Evolutionary conservation across 2,113 vertebrate genomes (phyloP), one percentile per base, ranked within the genome.

Genomic region (Camelus dromedarius): DNA sequence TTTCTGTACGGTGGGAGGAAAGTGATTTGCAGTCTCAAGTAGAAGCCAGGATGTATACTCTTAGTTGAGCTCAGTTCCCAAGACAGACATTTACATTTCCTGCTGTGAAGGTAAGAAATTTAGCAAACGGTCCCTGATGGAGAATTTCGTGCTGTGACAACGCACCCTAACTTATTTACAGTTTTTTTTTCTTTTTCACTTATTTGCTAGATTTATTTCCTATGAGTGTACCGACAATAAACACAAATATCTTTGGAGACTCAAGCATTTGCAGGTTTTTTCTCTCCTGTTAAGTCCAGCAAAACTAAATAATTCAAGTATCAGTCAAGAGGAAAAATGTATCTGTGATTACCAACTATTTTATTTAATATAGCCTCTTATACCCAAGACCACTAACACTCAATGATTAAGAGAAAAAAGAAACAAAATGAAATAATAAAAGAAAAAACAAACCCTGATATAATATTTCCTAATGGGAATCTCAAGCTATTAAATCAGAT

Each of bases 381-480:
- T 2, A 66, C 9, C 24, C 32, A 38, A 83, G 75, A 42, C 9
- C 38, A 35, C 64, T 77, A 56, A 4, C 52, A 66, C 20, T 89
- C 9, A 84, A 38, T 46, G 16, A 67, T 72, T 50, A 91, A 87
- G 42, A 87, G 14, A 32, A 81, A 87, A 95, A 54, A 30, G 1
- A 72, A 56, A 76, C 11, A 85, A 91, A 84, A 70, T 50, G 56
- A 76, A 93, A 46, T 46, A 13, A 8, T 50, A 85, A 76, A 73
- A 82, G 2, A 58, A 82, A 66, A 46, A 94, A 19, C 84, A 69
- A 35, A 35, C 66, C 0, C 0, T 52, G 5, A 5, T 20, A 38
- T 32, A 46, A 58, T 2, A n/a, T 66, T 94, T 91, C 50, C 32
- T 96, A 82, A 91, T 73, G 85, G 89, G 10, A 91, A 62, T 70